phyloP scores from a whole-genome alignment of 2,113 vertebrate species.

The Verasper variegatus region DNA sequence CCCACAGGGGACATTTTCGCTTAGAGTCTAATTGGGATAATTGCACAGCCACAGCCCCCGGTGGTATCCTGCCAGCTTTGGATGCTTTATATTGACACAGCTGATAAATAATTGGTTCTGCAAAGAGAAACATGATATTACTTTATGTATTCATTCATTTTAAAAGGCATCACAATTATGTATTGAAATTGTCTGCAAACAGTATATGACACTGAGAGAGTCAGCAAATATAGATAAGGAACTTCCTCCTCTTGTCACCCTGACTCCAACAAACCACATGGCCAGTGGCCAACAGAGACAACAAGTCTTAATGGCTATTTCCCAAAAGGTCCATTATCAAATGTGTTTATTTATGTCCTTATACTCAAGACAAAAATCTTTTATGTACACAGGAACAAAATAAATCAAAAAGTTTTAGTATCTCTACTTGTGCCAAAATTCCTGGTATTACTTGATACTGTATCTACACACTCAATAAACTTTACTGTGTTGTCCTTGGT shows the following conservation, averaged over 20 bases:
- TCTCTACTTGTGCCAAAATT: no score
- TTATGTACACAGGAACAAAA: no score
- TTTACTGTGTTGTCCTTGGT: conserved; percentile 3
- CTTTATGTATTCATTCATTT: not conserved
- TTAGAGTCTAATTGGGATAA: conserved; percentile 20
- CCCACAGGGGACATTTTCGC: not conserved
- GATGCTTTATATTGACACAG: not conserved
- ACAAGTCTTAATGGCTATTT: not conserved
- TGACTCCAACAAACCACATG: not conserved
- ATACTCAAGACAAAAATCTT: no score
- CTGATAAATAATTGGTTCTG: not conserved
- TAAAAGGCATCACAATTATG: no score
- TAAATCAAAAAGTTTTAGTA: not conserved
- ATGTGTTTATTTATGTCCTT: not conserved
- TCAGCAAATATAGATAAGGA: not conserved
- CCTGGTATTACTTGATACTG: no score
- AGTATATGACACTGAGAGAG: no score
- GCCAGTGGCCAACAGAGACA: not conserved
- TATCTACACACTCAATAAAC: no score
- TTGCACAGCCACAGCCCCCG: not conserved
- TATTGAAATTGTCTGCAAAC: no score
- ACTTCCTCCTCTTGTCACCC: no score
- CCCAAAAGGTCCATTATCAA: not conserved
- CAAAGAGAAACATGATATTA: not conserved
- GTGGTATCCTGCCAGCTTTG: not conserved